Base-by-base conservation (phyloP, 92 coral and sea anemone genomes). In the Phenganax subtilis region DNA sequence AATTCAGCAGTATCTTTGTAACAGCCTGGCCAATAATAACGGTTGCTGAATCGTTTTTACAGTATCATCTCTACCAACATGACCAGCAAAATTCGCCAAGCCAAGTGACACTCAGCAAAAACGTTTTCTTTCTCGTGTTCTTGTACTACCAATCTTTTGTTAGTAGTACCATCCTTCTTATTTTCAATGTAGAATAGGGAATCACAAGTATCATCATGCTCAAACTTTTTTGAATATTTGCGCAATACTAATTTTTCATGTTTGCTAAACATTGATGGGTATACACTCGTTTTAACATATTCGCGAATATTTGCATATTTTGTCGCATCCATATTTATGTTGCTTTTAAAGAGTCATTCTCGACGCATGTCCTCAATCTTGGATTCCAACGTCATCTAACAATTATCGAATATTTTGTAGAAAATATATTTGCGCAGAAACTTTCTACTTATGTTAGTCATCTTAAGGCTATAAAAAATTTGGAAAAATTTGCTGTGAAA, bases 11-110 rank as follows among this genome's bases (percentile, higher is more conserved):
- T 81, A n/a, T 86, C 83, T 51, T 75, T 82, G 72, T 82, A 86
- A 55, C 55, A 86, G 3, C 82, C 84, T 3, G 89, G 89, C 89
- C 86, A 86, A 77, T 25, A 86, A 69, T 86, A 82, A 0, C 84
- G 72, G 72, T 25, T 31, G n/a, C 8, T 63, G 27, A 0, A 86
- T 86, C 53, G 77, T 87, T 9, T 53, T 70, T 9, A 68, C 27
- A 0, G 87, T 87, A 29, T 83, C 83, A 57, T 83, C 89, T 47
- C 87, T 77, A 8, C 89, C 86, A 15, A 53, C 82, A 64, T 86
- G 84, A 73, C 89, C 86, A 12, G 82, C 82, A 62, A n/a, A 86
- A 66, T 75, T 47, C 9, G 89, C 58, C 3, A 78, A 75, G 89
- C 58, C 3, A 78, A 75, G 56, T 86, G 89, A 69, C 89, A 86